These are phyloP conservation scores for Cryptotermes secundus DNA, from an alignment of 1,140 invertebrate species.

Conservation along the genomic window DNA sequence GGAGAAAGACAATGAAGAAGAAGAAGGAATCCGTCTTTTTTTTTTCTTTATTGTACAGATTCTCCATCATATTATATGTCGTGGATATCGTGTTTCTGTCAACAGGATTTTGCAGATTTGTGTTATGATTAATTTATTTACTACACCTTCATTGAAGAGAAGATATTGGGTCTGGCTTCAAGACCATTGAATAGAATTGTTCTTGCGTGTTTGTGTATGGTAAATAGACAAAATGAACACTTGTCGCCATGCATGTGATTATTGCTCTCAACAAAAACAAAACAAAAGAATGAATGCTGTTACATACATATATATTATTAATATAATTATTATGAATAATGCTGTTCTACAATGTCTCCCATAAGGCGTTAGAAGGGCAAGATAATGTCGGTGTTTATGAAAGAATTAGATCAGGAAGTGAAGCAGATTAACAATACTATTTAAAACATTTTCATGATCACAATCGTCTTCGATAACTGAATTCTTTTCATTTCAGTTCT, in stretches of 20 bases:
- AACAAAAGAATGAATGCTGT: neutral
- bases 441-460: neutral
- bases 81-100: neutral
- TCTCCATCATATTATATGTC: neutral
- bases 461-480: neutral
- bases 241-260: too few relatives aligned
- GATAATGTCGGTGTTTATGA: neutral
- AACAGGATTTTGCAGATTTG: neutral
- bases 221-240: too few relatives aligned
- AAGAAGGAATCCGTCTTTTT: neutral
- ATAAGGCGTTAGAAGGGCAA: neutral
- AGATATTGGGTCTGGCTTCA: neutral
- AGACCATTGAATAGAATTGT: neutral
- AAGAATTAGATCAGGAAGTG: neutral
- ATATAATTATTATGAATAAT: slow-evolving; percentile 1
- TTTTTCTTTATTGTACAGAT: neutral
- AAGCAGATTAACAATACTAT: neutral
- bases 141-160: neutral
- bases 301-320: neutral
- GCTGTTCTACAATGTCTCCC: neutral
- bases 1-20: neutral
- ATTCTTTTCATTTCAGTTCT: neutral
- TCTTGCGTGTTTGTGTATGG: neutral
- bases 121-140: slow-evolving; percentile 1
- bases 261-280: neutral